These are phyloP conservation scores for Cerastis rubricosa DNA, from an alignment of 2,888 invertebrate genomes.

Conservation along the genomic window DNA sequence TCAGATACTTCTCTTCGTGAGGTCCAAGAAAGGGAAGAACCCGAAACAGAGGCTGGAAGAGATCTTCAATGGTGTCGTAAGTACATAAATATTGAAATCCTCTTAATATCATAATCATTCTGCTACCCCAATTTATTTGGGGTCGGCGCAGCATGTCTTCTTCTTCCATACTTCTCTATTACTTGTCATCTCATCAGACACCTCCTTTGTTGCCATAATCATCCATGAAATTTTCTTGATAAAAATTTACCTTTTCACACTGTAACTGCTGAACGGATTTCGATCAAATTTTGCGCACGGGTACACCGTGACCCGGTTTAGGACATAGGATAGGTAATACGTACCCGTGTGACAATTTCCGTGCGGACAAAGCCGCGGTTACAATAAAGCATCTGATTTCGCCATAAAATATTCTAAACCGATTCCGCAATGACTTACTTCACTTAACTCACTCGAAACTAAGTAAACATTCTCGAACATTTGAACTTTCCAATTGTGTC, in stretches of 20 bases:
- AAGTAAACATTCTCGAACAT: slow-evolving; percentile 22
- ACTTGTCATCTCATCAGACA: too few species aligned
- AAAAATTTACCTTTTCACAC: background rate
- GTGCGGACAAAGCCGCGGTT: background rate
- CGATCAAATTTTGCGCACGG: too few species aligned
- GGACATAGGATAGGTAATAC: too few species aligned
- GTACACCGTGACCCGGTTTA: too few species aligned
- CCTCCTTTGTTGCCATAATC: too few species aligned
- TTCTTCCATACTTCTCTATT: too few species aligned
- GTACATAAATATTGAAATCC: slow-evolving; percentile 70
- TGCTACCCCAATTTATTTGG: too few species aligned
- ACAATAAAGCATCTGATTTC: background rate
- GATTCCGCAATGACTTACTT: slow-evolving; percentile 16
- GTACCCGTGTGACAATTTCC: background rate
- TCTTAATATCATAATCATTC: background rate
- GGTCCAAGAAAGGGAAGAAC: slow-evolving; percentile 96
- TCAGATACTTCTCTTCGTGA: slow-evolving; percentile 95
- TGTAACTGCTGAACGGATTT: too few species aligned
- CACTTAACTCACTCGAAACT: background rate
- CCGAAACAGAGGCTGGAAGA: slow-evolving; percentile 95
- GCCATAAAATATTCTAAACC: background rate
- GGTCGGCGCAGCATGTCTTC: too few species aligned
- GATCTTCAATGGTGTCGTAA: slow-evolving; percentile 95
- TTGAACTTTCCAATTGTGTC: slow-evolving; percentile 32
- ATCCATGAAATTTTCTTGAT: background rate